Percentiles rank a stretch among this genome's conserved stretches.
Evolutionary conservation across 2,797 vertebrate species (phyloP).

Genomic region (Sebastes wilsoni): DNA sequence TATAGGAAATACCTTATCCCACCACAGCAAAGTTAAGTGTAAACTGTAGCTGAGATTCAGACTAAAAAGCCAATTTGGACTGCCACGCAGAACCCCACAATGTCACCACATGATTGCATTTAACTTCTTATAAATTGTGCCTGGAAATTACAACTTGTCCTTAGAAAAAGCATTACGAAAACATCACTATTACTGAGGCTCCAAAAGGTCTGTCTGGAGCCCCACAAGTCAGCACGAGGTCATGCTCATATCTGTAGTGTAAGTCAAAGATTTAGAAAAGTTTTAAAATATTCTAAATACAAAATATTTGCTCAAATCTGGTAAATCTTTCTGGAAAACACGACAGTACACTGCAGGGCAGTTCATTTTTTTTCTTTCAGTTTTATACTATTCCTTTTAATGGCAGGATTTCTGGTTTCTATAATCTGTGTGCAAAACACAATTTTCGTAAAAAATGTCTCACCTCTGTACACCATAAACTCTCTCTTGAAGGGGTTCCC

Average conservation of each 20-base stretch:
- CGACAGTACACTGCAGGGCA: neutral
- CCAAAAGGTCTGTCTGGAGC: neutral
- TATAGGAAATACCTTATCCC: neutral
- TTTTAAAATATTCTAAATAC: neutral
- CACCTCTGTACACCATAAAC: conserved; percentile 97
- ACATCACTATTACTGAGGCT: neutral
- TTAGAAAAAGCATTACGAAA: neutral
- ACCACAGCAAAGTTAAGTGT: neutral
- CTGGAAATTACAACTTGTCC: neutral
- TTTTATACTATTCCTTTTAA: neutral
- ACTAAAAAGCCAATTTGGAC: neutral
- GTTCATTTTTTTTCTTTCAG: neutral
- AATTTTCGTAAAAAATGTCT: conserved; percentile 46
- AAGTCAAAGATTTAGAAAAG: neutral
- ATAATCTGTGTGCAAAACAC: neutral
- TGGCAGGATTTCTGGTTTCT: neutral
- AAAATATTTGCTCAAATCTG: neutral
- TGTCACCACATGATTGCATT: neutral
- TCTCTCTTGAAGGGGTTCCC: conserved; percentile 93
- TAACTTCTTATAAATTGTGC: neutral
- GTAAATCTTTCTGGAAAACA: neutral
- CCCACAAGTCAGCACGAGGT: neutral
- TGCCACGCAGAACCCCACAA: neutral
- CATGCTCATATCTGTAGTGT: neutral
- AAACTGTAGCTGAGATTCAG: neutral